phyloP scores from a whole-genome alignment of 2,888 invertebrate genomes.

The Tachina grossa region DNA sequence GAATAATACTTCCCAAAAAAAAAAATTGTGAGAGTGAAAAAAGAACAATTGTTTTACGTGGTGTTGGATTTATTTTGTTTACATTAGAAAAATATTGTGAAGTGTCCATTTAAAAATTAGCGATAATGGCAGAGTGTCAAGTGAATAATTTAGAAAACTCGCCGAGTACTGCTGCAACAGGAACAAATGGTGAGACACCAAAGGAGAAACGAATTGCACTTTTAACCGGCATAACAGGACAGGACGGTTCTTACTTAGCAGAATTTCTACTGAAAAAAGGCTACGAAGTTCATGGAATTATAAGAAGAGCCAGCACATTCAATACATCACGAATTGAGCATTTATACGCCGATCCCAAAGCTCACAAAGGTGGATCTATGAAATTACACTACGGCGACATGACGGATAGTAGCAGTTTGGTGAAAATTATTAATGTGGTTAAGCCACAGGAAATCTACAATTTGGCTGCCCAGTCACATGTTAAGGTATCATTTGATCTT shows the following conservation, averaged over 20 bases:
- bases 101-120: background rate
- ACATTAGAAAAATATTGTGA: background rate
- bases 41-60: no score
- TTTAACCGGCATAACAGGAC: constrained; percentile 94
- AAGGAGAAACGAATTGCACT: constrained; percentile 86
- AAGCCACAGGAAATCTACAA: constrained; percentile 97
- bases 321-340: constrained; percentile 98
- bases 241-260: constrained; percentile 99
- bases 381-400: constrained; percentile 99
- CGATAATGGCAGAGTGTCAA: constrained; percentile 50
- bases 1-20: background rate
- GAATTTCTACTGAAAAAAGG: constrained; percentile 96
- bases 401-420: constrained; percentile 97
- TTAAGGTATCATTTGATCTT: constrained; percentile 98
- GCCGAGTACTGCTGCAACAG: background rate
- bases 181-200: constrained; percentile 42
- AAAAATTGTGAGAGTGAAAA: background rate
- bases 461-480: constrained; percentile 99
- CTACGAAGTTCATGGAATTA: constrained; percentile 97
- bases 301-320: constrained; percentile 96
- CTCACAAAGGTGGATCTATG: constrained; percentile 94
- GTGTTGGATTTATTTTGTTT: constrained; percentile 6
- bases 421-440: constrained; percentile 88
- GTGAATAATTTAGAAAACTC: constrained; percentile 39
- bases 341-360: constrained; percentile 94